phyloP scores from a whole-genome alignment of 2,113 vertebrate species.

The Gopherus flavomarginatus region DNA sequence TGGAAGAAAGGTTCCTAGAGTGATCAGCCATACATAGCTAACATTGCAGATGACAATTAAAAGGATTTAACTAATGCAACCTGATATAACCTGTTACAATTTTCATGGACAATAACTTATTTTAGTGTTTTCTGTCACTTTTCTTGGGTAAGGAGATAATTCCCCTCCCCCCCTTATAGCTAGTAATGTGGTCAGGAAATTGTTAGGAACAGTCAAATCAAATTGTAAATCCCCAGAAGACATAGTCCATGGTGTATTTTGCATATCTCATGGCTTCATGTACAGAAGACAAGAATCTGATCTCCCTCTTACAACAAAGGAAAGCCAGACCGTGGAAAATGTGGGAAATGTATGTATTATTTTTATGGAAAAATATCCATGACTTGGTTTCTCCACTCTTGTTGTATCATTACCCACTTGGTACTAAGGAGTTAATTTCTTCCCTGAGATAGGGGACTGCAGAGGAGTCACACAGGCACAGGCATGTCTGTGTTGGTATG shows the following conservation, averaged over 20 bases:
- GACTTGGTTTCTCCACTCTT: neutral
- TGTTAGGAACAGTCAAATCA: constrained; percentile 55
- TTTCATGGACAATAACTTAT: constrained; percentile 44
- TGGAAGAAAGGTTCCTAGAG: constrained; percentile 33
- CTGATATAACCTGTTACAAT: constrained; percentile 48
- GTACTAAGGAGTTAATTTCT: neutral
- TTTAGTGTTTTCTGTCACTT: constrained; percentile 51
- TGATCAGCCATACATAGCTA: neutral
- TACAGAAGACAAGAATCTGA: constrained; percentile 45
- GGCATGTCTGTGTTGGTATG: neutral
- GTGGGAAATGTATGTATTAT: neutral
- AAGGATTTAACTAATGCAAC: constrained; percentile 46
- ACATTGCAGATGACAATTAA: constrained; percentile 2
- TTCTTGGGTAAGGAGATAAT: constrained; percentile 27
- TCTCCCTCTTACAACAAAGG: constrained; percentile 24
- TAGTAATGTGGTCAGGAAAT: constrained; percentile 51
- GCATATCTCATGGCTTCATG: constrained; percentile 56
- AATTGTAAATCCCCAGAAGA: constrained; percentile 55
- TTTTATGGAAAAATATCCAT: neutral
- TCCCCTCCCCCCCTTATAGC: constrained; percentile 6
- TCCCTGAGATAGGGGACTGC: neutral
- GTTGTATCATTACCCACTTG: neutral
- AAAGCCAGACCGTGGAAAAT: neutral
- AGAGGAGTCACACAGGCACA: neutral
- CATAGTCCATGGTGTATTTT: constrained; percentile 54